Evolutionary conservation across 2,113 vertebrate species (phyloP), one percentile per base, ranked within the genome.

Genomic region (Cephalopholis sonnerati): DNA sequence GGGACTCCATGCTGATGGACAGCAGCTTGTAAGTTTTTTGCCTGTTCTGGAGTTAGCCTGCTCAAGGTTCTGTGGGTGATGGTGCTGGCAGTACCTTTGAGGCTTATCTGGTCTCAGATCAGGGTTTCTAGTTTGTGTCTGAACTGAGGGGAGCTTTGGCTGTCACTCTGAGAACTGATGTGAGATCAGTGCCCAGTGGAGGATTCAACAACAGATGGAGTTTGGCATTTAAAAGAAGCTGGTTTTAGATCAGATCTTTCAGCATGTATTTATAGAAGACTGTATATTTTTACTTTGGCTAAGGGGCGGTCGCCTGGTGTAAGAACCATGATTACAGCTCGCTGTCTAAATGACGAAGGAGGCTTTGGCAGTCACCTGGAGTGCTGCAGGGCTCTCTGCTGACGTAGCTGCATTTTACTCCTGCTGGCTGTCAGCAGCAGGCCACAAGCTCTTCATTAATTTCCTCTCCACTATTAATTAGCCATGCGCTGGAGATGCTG

Each of bases 391-490:
- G 48, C 62, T 65, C 79, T 87, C 63, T 89, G 91, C 87, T 92
- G 87, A 92, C 85, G 70, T 82, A 64, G 89, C 84, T 81, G 77
- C 79, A 84, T 89, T 91, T 87, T 84, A 72, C 83, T 85, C 90
- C 88, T 81, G 89, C 87, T 88, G 87, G 85, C 85, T 87, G 89
- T 93, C 91, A 91, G 91, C 72, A 68, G 84, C 74, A 79, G 59
- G 77, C 89, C 71, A 72, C 89, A 66, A 86, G 85, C 84, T 92
- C 86, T 90, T 88, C 88, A 90, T 93, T 91, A 85, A 90, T 93
- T 91, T 92, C 71, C 84, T 82, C 77, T 81, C 72, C 81, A 55
- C 84, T 87, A 92, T 95, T 94, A 94, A 95, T 95, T 92, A 93
- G 86, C 86, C 77, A 73, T 77, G 86, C 81, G 29, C 84, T 29